Percentiles rank a stretch among this genome's conserved stretches.
phyloP scores from a whole-genome alignment of 1,140 invertebrate species.

The Riptortus pedestris region DNA sequence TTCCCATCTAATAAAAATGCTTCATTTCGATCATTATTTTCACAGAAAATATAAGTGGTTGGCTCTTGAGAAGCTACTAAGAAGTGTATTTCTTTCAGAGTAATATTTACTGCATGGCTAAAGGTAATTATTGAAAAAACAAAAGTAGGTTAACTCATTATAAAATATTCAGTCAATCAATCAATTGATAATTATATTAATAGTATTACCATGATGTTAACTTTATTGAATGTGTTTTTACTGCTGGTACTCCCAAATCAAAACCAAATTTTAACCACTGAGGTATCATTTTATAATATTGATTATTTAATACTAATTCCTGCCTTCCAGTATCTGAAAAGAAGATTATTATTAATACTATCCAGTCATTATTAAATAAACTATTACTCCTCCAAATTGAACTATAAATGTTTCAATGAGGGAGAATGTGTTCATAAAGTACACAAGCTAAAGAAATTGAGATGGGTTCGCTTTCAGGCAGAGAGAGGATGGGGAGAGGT shows the following conservation, averaged over 20 bases:
- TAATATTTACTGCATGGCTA: constrained; percentile 42
- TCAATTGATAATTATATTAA: too few relatives aligned
- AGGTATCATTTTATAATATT: constrained; percentile 42
- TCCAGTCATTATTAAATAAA: too few relatives aligned
- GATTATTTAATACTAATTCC: not conserved
- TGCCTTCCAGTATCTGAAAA: not conserved
- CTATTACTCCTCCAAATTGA: too few relatives aligned
- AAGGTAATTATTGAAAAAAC: too few relatives aligned
- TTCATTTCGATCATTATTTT: constrained; percentile 12
- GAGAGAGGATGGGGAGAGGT: too few relatives aligned
- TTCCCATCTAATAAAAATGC: not conserved
- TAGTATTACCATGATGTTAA: constrained; percentile 36
- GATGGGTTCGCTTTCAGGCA: too few relatives aligned
- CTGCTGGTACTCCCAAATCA: constrained; percentile 44
- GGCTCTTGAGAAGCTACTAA: constrained; percentile 27
- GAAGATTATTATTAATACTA: too few relatives aligned
- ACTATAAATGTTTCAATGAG: too few relatives aligned
- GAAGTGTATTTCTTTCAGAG: constrained; percentile 44
- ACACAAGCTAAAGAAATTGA: too few relatives aligned
- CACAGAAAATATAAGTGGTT: constrained; percentile 26
- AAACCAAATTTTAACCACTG: constrained; percentile 51
- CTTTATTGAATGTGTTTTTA: constrained; percentile 42
- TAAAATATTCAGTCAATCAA: constrained; percentile 13
- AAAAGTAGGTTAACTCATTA: too few relatives aligned
- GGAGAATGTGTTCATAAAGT: too few relatives aligned